Evolutionary conservation across 2,888 invertebrate genomes (phyloP).

Genomic region (Conistra vaccinii): DNA sequence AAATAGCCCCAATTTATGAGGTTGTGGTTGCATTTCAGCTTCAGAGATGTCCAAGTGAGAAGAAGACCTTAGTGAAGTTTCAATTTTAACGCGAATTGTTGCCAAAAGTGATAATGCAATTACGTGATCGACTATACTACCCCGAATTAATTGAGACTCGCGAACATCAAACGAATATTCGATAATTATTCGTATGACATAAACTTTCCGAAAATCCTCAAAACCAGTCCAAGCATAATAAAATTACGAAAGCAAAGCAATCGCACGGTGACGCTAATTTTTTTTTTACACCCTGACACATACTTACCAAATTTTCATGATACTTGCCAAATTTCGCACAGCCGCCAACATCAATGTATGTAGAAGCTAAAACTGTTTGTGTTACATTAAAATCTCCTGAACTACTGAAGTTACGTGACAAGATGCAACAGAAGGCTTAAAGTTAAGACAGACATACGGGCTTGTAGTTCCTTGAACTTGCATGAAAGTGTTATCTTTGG

Average conservation of each 20-base stretch:
- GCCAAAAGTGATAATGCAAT: too few species aligned
- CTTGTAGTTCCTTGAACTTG: slow-evolving; percentile 32
- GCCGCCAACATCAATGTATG: slow-evolving; percentile 51
- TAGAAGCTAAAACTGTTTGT: slow-evolving; percentile 65
- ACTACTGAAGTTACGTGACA: slow-evolving; percentile 76
- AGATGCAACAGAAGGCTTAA: slow-evolving; percentile 69
- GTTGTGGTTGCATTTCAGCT: too few species aligned
- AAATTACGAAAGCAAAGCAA: slow-evolving; percentile 32
- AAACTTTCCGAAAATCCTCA: not conserved
- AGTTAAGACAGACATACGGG: slow-evolving; percentile 64
- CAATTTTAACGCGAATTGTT: too few species aligned
- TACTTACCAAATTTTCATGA: slow-evolving; percentile 3
- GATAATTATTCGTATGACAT: slow-evolving; percentile 1
- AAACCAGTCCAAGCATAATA: slow-evolving; percentile 14
- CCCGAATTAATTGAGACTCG: not conserved
- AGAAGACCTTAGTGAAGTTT: not conserved
- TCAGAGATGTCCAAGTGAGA: too few species aligned
- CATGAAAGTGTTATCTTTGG: not conserved
- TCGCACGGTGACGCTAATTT: too few species aligned
- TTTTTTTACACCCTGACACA: slow-evolving; percentile 30
- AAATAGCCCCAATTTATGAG: too few species aligned
- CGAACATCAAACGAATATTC: not conserved
- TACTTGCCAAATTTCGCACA: slow-evolving; percentile 58
- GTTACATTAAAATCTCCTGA: slow-evolving; percentile 75
- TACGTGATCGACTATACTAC: not conserved